These are phyloP conservation scores for Caenorhabditis sp. DNA, from an alignment of 2,888 invertebrate species.

Conservation along the genomic window DNA sequence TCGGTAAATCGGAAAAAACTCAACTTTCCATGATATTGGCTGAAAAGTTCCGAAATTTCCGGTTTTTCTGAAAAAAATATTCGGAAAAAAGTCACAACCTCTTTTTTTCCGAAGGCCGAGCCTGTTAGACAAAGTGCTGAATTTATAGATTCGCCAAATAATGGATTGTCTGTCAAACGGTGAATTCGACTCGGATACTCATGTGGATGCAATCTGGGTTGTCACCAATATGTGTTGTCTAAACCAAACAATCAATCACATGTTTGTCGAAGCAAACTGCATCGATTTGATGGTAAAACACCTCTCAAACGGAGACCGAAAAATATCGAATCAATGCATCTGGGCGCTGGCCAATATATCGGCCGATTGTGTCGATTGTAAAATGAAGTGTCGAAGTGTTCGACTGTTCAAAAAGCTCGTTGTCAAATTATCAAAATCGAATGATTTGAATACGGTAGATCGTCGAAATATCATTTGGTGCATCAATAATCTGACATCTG, in stretches of 20 bases:
- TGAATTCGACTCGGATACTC: constrained; percentile 12
- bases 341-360: constrained; percentile 50
- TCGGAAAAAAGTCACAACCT: too few species aligned
- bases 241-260: constrained; percentile 34
- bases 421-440: not conserved
- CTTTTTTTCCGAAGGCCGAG: too few species aligned
- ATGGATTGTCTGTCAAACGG: constrained; percentile 14
- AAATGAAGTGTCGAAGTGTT: constrained; percentile 20
- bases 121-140: too few species aligned
- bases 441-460: not conserved
- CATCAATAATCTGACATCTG: constrained; percentile 37
- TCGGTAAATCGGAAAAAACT: too few species aligned
- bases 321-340: constrained; percentile 24
- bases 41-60: too few species aligned
- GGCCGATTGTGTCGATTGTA: constrained; percentile 43
- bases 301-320: constrained; percentile 13
- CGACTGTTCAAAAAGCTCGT: constrained; percentile 10
- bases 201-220: constrained; percentile 44
- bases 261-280: constrained; percentile 26
- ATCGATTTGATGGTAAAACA: constrained; percentile 24
- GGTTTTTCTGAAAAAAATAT: too few species aligned
- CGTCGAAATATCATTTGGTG: constrained; percentile 36
- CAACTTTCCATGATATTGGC: too few species aligned
- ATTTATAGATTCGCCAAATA: constrained; percentile 22
- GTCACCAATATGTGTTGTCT: constrained; percentile 47